Conservation (phyloP, 2,888 invertebrate genomes). For the Bedellia somnulentella region DNA sequence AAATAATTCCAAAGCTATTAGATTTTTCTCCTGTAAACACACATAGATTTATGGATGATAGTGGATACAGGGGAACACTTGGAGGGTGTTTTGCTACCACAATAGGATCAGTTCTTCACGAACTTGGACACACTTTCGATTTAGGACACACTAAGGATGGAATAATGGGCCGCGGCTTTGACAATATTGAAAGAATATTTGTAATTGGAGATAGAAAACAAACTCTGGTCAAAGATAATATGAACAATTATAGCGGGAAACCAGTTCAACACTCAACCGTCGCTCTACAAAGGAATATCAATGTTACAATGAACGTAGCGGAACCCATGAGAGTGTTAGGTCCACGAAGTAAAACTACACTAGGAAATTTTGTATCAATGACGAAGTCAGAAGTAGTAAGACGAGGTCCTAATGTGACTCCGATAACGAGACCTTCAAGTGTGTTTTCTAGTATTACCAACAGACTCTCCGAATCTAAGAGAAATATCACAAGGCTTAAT, state of each 20-base stretch:
- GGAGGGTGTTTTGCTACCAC: constrained; percentile 90
- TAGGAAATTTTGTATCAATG: constrained; percentile 55
- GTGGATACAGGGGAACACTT: constrained; percentile 83
- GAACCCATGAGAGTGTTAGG: constrained; percentile 51
- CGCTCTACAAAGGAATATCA: constrained; percentile 61
- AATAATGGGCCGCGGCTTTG: constrained; percentile 91
- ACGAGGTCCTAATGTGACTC: constrained; percentile 51
- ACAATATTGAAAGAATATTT: constrained; percentile 79
- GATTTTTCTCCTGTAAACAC: constrained; percentile 68
- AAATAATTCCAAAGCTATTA: constrained; percentile 62
- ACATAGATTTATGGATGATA: constrained; percentile 82
- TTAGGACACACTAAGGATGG: constrained; percentile 89
- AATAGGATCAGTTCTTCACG: constrained; percentile 89
- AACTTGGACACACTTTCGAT: constrained; percentile 92
- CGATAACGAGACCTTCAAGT: constrained; percentile 54
- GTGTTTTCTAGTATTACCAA: constrained; percentile 50
- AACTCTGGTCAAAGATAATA: constrained; percentile 44
- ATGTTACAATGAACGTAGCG: constrained; percentile 65
- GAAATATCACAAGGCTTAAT: constrained; percentile 35
- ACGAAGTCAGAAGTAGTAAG: constrained; percentile 43
- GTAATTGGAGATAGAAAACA: constrained; percentile 60
- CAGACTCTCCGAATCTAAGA: constrained; percentile 44
- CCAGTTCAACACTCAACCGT: constrained; percentile 66
- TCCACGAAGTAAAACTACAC: constrained; percentile 52
- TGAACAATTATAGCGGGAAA: constrained; percentile 61